Conservation (phyloP, 2,797 vertebrate genomes). For the Pseudomugil tenellus region DNA sequence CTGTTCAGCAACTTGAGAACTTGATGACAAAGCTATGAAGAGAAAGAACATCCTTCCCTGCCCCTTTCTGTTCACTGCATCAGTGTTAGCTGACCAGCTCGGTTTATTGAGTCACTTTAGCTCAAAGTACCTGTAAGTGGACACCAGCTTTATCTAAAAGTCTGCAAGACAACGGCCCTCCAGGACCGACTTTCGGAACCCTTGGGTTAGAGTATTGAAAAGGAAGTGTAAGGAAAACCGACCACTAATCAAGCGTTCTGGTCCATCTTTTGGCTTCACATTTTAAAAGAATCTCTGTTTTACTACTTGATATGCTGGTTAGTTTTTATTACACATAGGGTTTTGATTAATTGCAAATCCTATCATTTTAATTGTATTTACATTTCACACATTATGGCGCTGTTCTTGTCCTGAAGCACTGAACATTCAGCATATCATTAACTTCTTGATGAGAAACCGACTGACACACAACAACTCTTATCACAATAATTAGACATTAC, state of each 20-base stretch:
- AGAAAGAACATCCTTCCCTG: too few relatives aligned
- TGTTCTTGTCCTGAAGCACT: conserved; percentile 26
- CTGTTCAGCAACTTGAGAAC: too few relatives aligned
- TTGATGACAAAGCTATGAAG: too few relatives aligned
- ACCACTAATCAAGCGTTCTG: too few relatives aligned
- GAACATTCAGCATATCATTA: conserved; percentile 29
- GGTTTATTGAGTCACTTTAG: too few relatives aligned
- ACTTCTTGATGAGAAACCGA: conserved; percentile 27
- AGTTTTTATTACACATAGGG: neutral
- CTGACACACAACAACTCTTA: conserved; percentile 58
- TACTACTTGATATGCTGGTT: neutral
- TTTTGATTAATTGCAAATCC: neutral
- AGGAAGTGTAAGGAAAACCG: conserved; percentile 2
- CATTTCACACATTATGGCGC: conserved; percentile 15
- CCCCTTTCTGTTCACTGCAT: too few relatives aligned
- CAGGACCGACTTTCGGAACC: too few relatives aligned
- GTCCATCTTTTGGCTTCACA: neutral
- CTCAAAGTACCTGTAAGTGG: too few relatives aligned
- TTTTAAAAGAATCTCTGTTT: neutral
- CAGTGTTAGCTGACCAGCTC: too few relatives aligned
- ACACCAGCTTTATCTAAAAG: too few relatives aligned
- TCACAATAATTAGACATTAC: conserved; percentile 62
- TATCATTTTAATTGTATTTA: neutral
- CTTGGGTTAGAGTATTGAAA: neutral
- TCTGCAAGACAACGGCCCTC: too few relatives aligned